Percentiles rank a stretch among this genome's conserved stretches.
Evolutionary conservation across 2,113 vertebrate species (phyloP).

Genomic region (Peromyscus maniculatus): DNA sequence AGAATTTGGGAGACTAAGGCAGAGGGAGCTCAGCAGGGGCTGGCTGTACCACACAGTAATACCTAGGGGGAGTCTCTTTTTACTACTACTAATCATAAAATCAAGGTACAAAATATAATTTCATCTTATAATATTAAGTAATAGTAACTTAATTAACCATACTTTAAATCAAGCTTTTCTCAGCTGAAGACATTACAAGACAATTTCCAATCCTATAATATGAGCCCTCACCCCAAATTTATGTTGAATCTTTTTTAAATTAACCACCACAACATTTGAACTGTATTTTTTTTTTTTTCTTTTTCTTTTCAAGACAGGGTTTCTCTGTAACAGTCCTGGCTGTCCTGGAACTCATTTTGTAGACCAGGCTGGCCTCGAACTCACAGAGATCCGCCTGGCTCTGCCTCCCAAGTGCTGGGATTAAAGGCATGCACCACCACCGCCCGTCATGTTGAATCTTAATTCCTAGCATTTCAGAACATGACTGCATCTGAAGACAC

Average conservation of each 20-base stretch:
- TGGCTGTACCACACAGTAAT: background rate
- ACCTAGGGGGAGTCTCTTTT: background rate
- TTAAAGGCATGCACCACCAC: too few relatives aligned
- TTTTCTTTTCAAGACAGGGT: too few relatives aligned
- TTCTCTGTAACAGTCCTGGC: too few relatives aligned
- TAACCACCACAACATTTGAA: too few relatives aligned
- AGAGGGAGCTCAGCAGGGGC: background rate
- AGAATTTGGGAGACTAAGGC: background rate
- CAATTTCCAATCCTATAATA: background rate
- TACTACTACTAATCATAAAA: background rate
- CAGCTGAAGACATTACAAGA: background rate
- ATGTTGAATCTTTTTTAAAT: background rate
- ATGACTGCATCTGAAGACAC: conserved; percentile 1
- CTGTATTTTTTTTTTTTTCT: too few relatives aligned
- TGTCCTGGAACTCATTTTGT: too few relatives aligned
- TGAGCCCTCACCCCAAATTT: background rate
- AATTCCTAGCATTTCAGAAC: background rate
- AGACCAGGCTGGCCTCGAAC: too few relatives aligned
- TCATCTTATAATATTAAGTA: conserved; percentile 29
- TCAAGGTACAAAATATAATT: conserved; percentile 27
- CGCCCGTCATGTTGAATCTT: background rate
- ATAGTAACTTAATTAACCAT: conserved; percentile 15
- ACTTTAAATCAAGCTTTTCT: conserved; percentile 34
- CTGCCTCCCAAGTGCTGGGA: too few relatives aligned
- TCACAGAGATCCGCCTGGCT: too few relatives aligned